Evolutionary conservation across 2,113 vertebrate genomes (phyloP).

Genomic region (rat (Rattus norvegicus)): DNA sequence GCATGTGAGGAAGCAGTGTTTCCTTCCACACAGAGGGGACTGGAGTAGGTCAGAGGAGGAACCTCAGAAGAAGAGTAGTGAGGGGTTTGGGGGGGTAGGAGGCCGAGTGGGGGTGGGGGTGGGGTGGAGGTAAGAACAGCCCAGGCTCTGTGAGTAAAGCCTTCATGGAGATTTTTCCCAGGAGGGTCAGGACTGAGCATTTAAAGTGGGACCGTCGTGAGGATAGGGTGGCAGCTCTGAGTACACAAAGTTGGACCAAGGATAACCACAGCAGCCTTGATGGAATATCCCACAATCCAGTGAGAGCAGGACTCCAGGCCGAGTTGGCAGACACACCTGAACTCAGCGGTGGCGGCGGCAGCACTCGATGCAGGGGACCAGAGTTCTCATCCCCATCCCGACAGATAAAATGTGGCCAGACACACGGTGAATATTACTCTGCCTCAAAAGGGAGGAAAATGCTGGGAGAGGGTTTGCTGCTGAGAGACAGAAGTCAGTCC

Average conservation of each 20-base stretch:
- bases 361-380: background rate
- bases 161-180: background rate
- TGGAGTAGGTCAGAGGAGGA: background rate
- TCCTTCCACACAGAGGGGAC: background rate
- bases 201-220: background rate
- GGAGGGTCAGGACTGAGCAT: background rate
- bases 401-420: too few relatives aligned
- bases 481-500: too few relatives aligned
- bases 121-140: background rate
- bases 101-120: too few relatives aligned
- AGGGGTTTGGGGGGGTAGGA: background rate
- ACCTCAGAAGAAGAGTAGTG: background rate
- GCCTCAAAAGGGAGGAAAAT: too few relatives aligned
- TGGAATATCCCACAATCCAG: background rate
- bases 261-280: background rate
- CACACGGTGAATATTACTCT: too few relatives aligned
- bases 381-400: too few relatives aligned
- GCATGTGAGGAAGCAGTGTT: background rate
- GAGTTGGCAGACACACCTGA: background rate
- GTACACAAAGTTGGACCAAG: background rate
- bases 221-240: background rate
- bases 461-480: too few relatives aligned
- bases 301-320: background rate
- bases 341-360: background rate
- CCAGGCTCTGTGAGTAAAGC: background rate